Conservation (phyloP, 2,113 vertebrate species). For the Bubo bubo region DNA sequence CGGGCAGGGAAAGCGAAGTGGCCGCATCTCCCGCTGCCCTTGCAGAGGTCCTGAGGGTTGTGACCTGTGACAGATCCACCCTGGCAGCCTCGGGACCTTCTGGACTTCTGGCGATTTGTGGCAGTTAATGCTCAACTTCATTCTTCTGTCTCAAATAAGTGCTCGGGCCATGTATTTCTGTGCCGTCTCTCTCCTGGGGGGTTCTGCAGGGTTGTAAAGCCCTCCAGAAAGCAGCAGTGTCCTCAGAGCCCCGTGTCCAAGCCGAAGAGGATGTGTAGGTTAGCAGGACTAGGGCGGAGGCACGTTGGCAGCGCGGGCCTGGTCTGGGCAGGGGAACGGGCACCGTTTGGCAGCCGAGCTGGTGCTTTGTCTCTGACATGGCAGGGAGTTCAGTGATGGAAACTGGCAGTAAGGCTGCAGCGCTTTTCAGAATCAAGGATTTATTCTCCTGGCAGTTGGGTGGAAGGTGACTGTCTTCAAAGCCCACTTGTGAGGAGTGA, state of each 20-base stretch:
- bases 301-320: neutral
- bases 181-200: neutral
- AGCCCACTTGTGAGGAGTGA: neutral
- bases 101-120: neutral
- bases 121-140: neutral
- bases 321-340: neutral
- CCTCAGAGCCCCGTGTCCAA: neutral
- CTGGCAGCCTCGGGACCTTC: neutral
- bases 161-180: neutral
- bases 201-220: neutral
- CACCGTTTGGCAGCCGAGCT: rapidly evolving
- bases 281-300: neutral
- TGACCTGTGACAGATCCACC: rapidly evolving
- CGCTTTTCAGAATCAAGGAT: neutral
- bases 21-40: neutral
- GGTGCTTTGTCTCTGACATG: neutral
- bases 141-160: neutral
- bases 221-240: neutral
- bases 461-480: neutral
- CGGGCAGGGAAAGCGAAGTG: rapidly evolving
- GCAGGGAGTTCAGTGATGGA: neutral
- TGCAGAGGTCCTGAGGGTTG: neutral
- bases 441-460: neutral
- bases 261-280: neutral
- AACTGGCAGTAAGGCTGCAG: neutral